phyloP scores from a whole-genome alignment of 2,888 invertebrate genomes.

The Sesia apiformis region DNA sequence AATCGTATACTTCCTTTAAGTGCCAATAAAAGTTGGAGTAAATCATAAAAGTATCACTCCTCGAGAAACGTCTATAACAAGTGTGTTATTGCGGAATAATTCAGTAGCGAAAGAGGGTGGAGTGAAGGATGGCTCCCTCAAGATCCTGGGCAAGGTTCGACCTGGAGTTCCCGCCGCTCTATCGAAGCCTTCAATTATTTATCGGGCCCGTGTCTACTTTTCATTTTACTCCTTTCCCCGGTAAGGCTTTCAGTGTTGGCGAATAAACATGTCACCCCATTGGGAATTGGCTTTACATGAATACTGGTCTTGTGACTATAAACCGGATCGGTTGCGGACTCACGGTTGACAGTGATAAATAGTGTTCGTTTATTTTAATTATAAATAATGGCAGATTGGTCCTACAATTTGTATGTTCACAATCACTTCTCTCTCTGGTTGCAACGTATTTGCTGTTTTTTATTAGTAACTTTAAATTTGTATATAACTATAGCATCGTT shows the following conservation, averaged over 20 bases:
- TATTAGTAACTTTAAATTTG: no score
- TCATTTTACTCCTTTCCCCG: conserved; percentile 67
- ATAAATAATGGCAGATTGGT: conserved; percentile 14
- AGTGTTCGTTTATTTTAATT: conserved; percentile 30
- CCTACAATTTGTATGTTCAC: no score
- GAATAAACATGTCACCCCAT: conserved; percentile 60
- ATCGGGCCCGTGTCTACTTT: conserved; percentile 73
- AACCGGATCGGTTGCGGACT: conserved; percentile 35
- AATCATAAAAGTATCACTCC: conserved; percentile 74
- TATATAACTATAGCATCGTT: no score
- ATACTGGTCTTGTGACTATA: conserved; percentile 41
- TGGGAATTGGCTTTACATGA: conserved; percentile 53
- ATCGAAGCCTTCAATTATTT: conserved; percentile 73
- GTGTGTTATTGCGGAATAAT: conserved; percentile 74
- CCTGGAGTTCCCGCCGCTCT: conserved; percentile 66
- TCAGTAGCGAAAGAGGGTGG: conserved; percentile 64
- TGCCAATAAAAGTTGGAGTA: conserved; percentile 74
- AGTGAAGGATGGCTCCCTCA: conserved; percentile 67
- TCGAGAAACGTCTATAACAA: conserved; percentile 71
- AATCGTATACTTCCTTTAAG: conserved; percentile 73
- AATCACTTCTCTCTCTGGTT: no score
- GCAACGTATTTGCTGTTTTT: no score
- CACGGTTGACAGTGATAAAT: conserved; percentile 41
- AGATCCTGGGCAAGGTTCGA: conserved; percentile 45
- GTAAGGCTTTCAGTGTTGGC: conserved; percentile 48